phyloP scores from a whole-genome alignment of 2,888 invertebrate species.

The Agrilus biguttatus region DNA sequence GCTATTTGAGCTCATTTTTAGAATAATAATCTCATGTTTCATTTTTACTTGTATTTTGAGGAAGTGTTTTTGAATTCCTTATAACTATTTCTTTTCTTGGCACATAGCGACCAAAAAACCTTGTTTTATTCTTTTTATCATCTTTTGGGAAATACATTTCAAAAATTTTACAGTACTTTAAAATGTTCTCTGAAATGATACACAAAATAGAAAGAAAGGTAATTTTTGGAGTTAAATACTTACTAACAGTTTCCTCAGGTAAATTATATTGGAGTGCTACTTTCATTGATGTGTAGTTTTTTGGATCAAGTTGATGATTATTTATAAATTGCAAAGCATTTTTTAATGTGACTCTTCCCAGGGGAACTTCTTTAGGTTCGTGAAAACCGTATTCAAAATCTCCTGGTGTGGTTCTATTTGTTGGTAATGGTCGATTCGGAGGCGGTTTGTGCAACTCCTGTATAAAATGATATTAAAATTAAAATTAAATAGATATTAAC shows the following conservation, averaged over 20 bases:
- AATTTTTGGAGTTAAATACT: conserved; percentile 11
- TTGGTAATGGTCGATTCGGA: conserved; percentile 41
- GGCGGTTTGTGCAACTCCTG: conserved; percentile 25
- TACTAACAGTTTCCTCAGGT: conserved; percentile 44
- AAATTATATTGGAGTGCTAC: conserved; percentile 59
- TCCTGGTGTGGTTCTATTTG: conserved; percentile 33
- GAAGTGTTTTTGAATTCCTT: conserved; percentile 2
- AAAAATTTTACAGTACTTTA: conserved; percentile 53
- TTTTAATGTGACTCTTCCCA: conserved; percentile 51
- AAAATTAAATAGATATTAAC: not conserved
- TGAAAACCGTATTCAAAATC: conserved; percentile 53
- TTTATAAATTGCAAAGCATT: conserved; percentile 50
- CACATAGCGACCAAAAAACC: conserved; percentile 24
- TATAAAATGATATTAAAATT: conserved; percentile 3
- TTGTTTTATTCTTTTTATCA: conserved; percentile 16
- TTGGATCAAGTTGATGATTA: conserved; percentile 47
- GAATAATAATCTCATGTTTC: no score
- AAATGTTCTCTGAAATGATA: conserved; percentile 31
- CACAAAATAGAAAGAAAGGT: not conserved
- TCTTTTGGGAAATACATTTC: conserved; percentile 47
- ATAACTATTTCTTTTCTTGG: conserved; percentile 14
- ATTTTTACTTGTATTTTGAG: not conserved
- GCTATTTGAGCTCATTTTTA: no score
- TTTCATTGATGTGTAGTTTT: conserved; percentile 36
- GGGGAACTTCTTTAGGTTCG: conserved; percentile 44